Evolutionary conservation across 2,797 vertebrate genomes (phyloP), one percentile per base, ranked within the genome.

Genomic region (Sternotherus odoratus): DNA sequence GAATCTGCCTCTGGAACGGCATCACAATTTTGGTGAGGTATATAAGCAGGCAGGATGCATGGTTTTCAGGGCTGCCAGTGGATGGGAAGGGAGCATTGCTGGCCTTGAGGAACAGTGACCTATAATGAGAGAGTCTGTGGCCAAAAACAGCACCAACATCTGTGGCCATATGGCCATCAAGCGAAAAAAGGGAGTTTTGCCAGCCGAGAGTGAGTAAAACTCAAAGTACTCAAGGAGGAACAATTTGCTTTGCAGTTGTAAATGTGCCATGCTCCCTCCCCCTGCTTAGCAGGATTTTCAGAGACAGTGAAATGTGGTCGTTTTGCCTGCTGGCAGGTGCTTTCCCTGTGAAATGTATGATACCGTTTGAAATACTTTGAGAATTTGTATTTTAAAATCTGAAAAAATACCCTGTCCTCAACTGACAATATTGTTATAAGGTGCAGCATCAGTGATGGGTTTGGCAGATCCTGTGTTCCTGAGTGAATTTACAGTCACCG

Each of bases 101-200:
- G 8, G 72, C 26, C 46, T 75, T 28, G 12, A 75, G 72, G 26
- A 48, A 26, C 39, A 16, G 43, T 9, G 72, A 48, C 43, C 13
- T 28, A 30, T 75, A 13, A 75, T 48, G 72, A 24, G 36, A 75
- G 21, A 69, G 87, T 80, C 7, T 33, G 51, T 12, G 15, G 78
- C 92, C 96, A 94, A 91, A 97, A 87, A 1, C 95, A 96, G 80
- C 95, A 88, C 82, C 56, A 94, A 83, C 95, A 95, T 89, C 91
- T 96, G 74, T 88, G 54, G 89, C 90, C 93, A 79, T 92, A 90
- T 93, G 94, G 81, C 86, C 94, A 79, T 78, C 82, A 79, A 91
- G 83, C 60, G 94, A 92, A 91, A 82, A 90, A 72, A 60, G 74
- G 30, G 5, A 36, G 84, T 95, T 94, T 79, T 93, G 78, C 91